These are phyloP conservation scores for Aelia acuminata DNA, from an alignment of 2,888 invertebrate species.

Conservation along the genomic window DNA sequence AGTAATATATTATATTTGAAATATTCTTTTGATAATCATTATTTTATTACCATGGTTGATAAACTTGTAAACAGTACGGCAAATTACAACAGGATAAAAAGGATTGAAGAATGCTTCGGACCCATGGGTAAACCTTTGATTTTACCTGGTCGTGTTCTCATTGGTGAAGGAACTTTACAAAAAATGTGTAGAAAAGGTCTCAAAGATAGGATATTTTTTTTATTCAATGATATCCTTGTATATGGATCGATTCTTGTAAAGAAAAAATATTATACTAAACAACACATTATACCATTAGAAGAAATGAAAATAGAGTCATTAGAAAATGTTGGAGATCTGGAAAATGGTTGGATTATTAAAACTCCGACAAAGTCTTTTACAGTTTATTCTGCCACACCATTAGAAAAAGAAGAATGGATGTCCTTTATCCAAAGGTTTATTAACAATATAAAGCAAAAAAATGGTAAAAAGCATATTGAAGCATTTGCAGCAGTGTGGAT, in stretches of 20 bases:
- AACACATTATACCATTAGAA: constrained; percentile 30
- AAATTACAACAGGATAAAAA: constrained; percentile 38
- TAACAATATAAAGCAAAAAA: not conserved
- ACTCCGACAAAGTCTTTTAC: not conserved
- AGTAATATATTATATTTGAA: not conserved
- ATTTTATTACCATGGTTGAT: constrained; percentile 12
- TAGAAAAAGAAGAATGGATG: constrained; percentile 51
- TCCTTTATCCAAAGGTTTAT: constrained; percentile 23
- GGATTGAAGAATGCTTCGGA: constrained; percentile 41
- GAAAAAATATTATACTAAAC: constrained; percentile 24
- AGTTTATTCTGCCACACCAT: constrained; percentile 15
- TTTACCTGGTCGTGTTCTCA: not conserved
- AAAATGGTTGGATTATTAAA: constrained; percentile 41
- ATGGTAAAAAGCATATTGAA: not conserved
- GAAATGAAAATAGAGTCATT: constrained; percentile 17
- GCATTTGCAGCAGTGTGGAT: constrained; percentile 42
- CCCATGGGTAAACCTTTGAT: not conserved
- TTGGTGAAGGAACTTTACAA: constrained; percentile 27
- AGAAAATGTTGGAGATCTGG: constrained; percentile 5
- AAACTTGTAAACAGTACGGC: constrained; percentile 43
- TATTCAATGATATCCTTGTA: constrained; percentile 47
- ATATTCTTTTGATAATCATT: not conserved
- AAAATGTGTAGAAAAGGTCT: constrained; percentile 7
- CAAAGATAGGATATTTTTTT: constrained; percentile 20
- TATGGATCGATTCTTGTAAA: constrained; percentile 30